Evolutionary conservation across 92 coral and sea anemone species (phyloP).

Genomic region (Phenganax stokvisi): DNA sequence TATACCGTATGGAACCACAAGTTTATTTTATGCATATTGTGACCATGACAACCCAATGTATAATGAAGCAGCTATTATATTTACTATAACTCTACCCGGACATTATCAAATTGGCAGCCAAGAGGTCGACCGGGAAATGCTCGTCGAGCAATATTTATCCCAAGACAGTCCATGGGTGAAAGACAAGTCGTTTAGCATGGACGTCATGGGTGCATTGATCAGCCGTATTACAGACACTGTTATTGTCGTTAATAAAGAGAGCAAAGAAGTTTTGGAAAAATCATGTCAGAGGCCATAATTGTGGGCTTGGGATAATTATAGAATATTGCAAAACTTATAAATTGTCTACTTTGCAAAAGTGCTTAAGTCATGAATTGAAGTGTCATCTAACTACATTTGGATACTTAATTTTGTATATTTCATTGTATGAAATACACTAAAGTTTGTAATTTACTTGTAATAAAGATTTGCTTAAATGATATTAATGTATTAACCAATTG

Average conservation of each 20-base stretch:
- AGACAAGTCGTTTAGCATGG: slow-evolving; percentile 47
- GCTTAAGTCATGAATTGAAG: no score
- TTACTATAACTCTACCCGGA: slow-evolving; percentile 72
- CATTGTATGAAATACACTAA: no score
- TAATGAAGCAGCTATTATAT: slow-evolving; percentile 63
- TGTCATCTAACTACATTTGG: no score
- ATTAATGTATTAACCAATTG: no score
- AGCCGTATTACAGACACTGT: slow-evolving; percentile 86
- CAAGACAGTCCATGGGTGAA: slow-evolving; percentile 60
- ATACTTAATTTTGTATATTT: no score
- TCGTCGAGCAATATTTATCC: slow-evolving; percentile 55
- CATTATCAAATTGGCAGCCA: slow-evolving; percentile 48
- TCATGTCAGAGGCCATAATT: slow-evolving; percentile 1
- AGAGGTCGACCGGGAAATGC: slow-evolving; percentile 60
- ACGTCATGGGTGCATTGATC: slow-evolving; percentile 65
- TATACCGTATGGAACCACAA: slow-evolving; percentile 67
- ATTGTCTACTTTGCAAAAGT: no score
- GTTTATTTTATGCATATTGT: slow-evolving; percentile 72
- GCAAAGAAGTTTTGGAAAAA: slow-evolving; percentile 10
- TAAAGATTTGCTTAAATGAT: no score
- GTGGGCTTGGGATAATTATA: not conserved
- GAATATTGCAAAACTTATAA: not conserved
- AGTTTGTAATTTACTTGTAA: no score
- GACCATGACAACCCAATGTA: slow-evolving; percentile 78
- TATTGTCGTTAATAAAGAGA: slow-evolving; percentile 63